These are phyloP conservation scores for Cepphus grylle DNA, from an alignment of 2,113 vertebrate species.

Conservation along the genomic window DNA sequence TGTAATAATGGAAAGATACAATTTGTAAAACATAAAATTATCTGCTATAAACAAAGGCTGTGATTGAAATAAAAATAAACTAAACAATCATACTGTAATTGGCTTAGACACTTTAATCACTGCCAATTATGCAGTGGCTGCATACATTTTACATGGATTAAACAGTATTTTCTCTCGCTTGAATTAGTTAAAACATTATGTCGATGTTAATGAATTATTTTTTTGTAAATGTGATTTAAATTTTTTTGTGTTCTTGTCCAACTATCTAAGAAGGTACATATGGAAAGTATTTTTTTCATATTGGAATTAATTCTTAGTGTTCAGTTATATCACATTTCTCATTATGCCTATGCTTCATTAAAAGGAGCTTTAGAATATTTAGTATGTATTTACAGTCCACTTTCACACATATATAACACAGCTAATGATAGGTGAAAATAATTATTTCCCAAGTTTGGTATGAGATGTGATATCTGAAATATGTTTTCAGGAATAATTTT, in stretches of 20 bases:
- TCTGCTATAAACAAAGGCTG: not conserved
- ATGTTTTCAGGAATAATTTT: not conserved
- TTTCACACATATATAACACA: not conserved
- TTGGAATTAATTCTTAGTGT: not conserved
- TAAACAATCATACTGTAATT: not conserved
- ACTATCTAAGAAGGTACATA: not conserved
- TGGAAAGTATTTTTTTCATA: not conserved
- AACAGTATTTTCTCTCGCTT: not conserved
- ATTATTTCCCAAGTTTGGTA: not conserved
- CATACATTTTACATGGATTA: not conserved
- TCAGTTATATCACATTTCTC: not conserved
- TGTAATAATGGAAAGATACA: not conserved
- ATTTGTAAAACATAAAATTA: slow-evolving; percentile 7
- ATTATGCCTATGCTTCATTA: not conserved
- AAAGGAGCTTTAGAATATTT: not conserved
- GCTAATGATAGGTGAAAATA: not conserved
- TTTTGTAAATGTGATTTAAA: not conserved
- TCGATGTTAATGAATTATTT: not conserved
- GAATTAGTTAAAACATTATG: not conserved
- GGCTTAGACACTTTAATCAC: not conserved
- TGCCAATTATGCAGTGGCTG: not conserved
- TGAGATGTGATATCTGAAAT: not conserved
- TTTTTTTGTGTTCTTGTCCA: not conserved
- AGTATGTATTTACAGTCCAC: not conserved
- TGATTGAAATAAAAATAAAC: slow-evolving; percentile 17